Conservation (phyloP, 2,797 vertebrate species). For the Sorex maritimensis region DNA sequence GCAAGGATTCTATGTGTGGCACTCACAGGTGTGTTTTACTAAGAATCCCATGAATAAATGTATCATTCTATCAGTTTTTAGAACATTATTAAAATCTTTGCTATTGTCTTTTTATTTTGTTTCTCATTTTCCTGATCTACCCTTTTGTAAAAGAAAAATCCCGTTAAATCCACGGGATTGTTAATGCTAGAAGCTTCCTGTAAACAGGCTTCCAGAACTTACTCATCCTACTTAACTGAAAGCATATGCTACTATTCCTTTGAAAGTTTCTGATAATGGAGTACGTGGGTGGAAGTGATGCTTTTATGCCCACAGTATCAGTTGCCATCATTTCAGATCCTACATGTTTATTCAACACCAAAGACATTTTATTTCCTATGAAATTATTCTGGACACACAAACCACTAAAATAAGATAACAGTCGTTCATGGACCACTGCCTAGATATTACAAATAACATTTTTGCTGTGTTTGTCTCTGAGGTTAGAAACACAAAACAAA, state of each 20-base stretch:
- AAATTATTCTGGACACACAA: neutral
- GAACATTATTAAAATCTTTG: neutral
- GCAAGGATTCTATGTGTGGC: neutral
- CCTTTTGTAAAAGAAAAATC: too few relatives aligned
- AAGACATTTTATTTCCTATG: neutral
- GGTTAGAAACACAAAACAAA: neutral
- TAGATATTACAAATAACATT: neutral
- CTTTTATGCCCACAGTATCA: neutral
- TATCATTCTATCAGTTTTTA: neutral
- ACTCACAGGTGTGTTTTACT: neutral
- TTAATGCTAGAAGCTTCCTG: neutral
- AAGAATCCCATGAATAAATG: neutral
- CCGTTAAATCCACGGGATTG: neutral
- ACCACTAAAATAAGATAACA: neutral
- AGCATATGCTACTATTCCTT: neutral
- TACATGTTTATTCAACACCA: neutral
- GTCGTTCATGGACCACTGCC: neutral
- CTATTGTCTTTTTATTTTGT: neutral
- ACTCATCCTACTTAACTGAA: neutral
- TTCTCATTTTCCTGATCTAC: neutral
- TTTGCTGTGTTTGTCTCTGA: neutral
- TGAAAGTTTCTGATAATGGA: neutral
- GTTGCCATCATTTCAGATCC: neutral
- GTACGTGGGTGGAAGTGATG: neutral
- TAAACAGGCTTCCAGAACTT: neutral